A percentile compares a stretch with the other conserved stretches of the same genome.
These are phyloP conservation scores for Dermolepida albohirtum DNA, from an alignment of 2,888 invertebrate species.

Conservation along the genomic window DNA sequence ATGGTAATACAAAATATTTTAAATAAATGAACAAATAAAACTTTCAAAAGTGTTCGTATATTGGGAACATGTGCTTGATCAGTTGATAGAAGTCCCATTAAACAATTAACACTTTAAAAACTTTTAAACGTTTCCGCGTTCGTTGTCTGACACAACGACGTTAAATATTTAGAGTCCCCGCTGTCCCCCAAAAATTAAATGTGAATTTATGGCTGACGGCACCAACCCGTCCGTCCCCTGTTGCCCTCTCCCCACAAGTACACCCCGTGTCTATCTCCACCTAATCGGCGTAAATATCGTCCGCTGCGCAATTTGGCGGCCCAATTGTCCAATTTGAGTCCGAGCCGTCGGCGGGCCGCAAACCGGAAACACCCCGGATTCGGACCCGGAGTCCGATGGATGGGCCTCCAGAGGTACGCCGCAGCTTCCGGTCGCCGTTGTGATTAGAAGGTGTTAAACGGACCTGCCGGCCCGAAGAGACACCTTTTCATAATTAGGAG, in stretches of 20 bases:
- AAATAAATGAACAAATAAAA: no score
- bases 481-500: conserved; percentile 44
- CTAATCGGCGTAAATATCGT: conserved; percentile 34
- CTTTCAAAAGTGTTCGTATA: no score
- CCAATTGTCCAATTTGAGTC: conserved; percentile 41
- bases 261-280: neutral
- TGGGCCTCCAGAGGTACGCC: conserved; percentile 34
- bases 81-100: conserved; percentile 30
- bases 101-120: conserved; percentile 35
- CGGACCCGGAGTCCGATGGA: conserved; percentile 33
- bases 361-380: conserved; percentile 11
- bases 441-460: conserved; percentile 43
- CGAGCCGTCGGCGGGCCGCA: conserved; percentile 1
- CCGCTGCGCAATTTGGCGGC: conserved; percentile 30
- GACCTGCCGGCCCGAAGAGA: conserved; percentile 34
- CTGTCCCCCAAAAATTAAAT: conserved; percentile 28
- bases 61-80: no score
- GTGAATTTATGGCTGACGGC: conserved; percentile 27
- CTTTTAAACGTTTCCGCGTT: conserved; percentile 9
- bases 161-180: conserved; percentile 31
- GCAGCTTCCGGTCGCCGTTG: conserved; percentile 16
- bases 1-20: no score
- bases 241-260: neutral
- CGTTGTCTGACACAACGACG: conserved; percentile 32
- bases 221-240: neutral